phyloP scores from a whole-genome alignment of 2,888 invertebrate genomes.

The Patella caerulea region DNA sequence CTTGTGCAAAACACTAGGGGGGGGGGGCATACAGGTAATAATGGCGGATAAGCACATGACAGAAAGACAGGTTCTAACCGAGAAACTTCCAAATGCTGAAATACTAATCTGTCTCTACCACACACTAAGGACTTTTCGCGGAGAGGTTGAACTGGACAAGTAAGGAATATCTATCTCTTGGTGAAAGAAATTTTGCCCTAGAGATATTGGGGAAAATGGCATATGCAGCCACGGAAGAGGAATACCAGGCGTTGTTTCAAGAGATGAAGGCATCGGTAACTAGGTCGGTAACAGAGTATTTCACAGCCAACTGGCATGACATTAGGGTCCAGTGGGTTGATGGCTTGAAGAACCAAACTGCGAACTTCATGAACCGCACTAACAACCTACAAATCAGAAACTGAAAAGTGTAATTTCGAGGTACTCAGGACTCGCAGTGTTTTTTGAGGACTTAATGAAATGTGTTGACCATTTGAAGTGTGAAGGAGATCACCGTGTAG shows the following conservation, averaged over 20 bases:
- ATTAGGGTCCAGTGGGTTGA: slow-evolving; percentile 33
- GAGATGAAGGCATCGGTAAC: slow-evolving; percentile 1
- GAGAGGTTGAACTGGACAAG: slow-evolving; percentile 31
- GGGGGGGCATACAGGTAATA: slow-evolving; percentile 9
- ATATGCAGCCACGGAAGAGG: slow-evolving; percentile 18
- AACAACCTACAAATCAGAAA: slow-evolving; percentile 31
- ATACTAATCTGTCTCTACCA: slow-evolving; percentile 40
- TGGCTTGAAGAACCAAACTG: slow-evolving; percentile 23
- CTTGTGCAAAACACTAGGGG: too few species aligned
- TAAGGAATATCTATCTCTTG: slow-evolving; percentile 17
- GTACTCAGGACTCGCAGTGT: slow-evolving; percentile 16
- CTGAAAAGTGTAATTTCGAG: slow-evolving; percentile 28
- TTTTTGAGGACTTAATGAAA: slow-evolving; percentile 23
- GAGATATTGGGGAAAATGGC: slow-evolving; percentile 27
- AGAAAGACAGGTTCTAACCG: slow-evolving; percentile 30
- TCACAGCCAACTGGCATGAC: slow-evolving; percentile 30
- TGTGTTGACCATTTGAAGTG: slow-evolving; percentile 19
- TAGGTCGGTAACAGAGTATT: slow-evolving; percentile 21
- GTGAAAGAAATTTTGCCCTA: slow-evolving; percentile 14
- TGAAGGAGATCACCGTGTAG: slow-evolving; percentile 27
- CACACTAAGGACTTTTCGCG: slow-evolving; percentile 29
- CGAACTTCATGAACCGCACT: slow-evolving; percentile 22
- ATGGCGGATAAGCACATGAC: slow-evolving; percentile 41
- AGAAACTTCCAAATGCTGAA: slow-evolving; percentile 32
- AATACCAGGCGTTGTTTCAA: neutral